Conservation (phyloP, 2,797 vertebrate genomes). For the Erethizon dorsatum region DNA sequence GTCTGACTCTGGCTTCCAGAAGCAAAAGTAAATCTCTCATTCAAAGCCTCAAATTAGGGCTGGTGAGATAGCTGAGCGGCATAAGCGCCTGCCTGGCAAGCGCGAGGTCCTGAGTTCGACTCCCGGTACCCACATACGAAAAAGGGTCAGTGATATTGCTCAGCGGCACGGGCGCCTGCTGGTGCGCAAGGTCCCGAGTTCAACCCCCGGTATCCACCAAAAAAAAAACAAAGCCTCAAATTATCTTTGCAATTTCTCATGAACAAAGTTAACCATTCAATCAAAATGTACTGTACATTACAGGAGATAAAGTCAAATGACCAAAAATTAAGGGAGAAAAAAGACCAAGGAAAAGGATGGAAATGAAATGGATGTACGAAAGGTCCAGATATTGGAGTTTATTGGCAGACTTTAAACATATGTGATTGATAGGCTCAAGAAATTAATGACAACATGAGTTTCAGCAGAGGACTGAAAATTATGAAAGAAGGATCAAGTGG, state of each 20-base stretch:
- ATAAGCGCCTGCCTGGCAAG: no score
- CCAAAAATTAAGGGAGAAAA: neutral
- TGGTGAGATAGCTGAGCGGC: no score
- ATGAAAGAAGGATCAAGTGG: slow-evolving; percentile 33
- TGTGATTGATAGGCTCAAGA: slow-evolving; percentile 1
- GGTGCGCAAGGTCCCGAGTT: no score
- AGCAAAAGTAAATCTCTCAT: slow-evolving; percentile 1
- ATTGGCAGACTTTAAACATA: neutral
- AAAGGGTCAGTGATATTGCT: no score
- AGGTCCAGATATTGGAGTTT: neutral
- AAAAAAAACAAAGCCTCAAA: slow-evolving; percentile 6
- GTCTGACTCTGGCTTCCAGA: neutral
- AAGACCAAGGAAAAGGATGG: neutral
- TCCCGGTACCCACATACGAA: no score
- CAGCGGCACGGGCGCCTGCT: no score
- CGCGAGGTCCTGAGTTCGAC: no score
- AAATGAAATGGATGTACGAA: neutral
- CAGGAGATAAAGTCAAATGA: neutral
- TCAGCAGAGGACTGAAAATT: slow-evolving; percentile 37
- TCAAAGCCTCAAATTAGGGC: slow-evolving; percentile 1
- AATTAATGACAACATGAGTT: slow-evolving; percentile 40
- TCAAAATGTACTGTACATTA: neutral
- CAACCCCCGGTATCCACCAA: no score
- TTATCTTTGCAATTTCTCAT: slow-evolving; percentile 16
- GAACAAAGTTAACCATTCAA: neutral